A percentile compares a stretch with the other conserved stretches of the same genome.
phyloP scores from a whole-genome alignment of 2,797 vertebrate genomes.

The Brotogeris chrysoptera region DNA sequence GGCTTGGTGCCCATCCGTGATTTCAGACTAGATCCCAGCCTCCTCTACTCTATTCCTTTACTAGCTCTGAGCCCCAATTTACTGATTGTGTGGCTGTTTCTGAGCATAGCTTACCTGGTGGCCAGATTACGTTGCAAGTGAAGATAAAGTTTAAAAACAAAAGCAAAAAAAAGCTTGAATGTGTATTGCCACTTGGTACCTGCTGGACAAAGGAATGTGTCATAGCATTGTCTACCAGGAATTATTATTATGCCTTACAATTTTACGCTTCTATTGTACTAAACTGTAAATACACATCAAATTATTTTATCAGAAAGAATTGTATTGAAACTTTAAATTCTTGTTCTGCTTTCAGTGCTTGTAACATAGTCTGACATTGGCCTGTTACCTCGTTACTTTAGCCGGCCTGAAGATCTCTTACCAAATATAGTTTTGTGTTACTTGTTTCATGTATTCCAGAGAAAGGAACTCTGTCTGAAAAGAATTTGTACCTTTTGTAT shows the following conservation, averaged over 20 bases:
- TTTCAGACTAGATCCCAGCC: constrained; percentile 94
- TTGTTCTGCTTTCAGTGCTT: constrained; percentile 77
- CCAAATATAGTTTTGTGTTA: constrained; percentile 73
- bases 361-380: constrained; percentile 75
- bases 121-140: constrained; percentile 96
- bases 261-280: constrained; percentile 76
- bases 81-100: constrained; percentile 97
- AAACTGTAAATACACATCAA: constrained; percentile 76
- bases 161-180: constrained; percentile 53
- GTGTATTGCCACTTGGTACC: constrained; percentile 69
- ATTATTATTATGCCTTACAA: constrained; percentile 82
- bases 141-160: constrained; percentile 65
- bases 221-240: constrained; percentile 77
- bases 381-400: constrained; percentile 71
- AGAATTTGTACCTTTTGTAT: constrained; percentile 78
- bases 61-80: constrained; percentile 97
- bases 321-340: constrained; percentile 67
- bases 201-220: constrained; percentile 76
- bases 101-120: constrained; percentile 95
- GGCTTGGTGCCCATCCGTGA: constrained; percentile 97
- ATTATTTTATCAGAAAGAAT: constrained; percentile 75
- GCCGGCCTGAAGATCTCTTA: constrained; percentile 73
- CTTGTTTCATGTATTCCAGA: constrained; percentile 74
- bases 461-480: constrained; percentile 73
- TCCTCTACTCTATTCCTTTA: constrained; percentile 97